phyloP scores from a whole-genome alignment of 2,888 invertebrate species.

The Amblyjoppa proteus region DNA sequence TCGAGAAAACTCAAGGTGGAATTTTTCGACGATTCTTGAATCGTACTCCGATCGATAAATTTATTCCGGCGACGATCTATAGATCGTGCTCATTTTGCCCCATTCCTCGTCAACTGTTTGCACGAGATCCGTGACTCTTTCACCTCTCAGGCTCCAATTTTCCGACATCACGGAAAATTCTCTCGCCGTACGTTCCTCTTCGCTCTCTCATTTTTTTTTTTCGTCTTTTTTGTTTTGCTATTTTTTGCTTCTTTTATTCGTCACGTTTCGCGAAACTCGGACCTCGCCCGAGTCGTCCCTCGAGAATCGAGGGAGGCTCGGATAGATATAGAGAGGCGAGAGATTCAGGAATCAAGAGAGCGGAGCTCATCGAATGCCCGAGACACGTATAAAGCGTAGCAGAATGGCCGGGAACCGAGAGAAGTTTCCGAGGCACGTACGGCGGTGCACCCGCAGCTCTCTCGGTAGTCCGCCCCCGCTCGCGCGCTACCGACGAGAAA shows the following conservation, averaged over 20 bases:
- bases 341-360: constrained; percentile 56
- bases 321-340: constrained; percentile 34
- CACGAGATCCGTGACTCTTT: constrained; percentile 47
- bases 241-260: constrained; percentile 43
- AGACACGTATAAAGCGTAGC: constrained; percentile 59
- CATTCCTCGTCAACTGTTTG: constrained; percentile 20
- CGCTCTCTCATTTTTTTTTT: neutral
- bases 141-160: constrained; percentile 12
- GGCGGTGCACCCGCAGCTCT: constrained; percentile 33
- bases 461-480: constrained; percentile 16
- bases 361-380: constrained; percentile 66
- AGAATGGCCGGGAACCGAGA: constrained; percentile 24
- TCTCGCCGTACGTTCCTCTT: constrained; percentile 7
- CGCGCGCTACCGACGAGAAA: constrained; percentile 21
- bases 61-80: neutral
- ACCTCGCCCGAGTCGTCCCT: constrained; percentile 33
- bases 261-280: constrained; percentile 56
- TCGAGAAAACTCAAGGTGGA: no score
- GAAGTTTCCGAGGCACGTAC: constrained; percentile 64
- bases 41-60: neutral
- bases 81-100: neutral
- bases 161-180: constrained; percentile 33
- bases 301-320: constrained; percentile 16
- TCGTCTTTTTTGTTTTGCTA: neutral
- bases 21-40: no score